Conservation (phyloP, 2,888 invertebrate genomes). For the Xanthostigma xanthostigma region DNA sequence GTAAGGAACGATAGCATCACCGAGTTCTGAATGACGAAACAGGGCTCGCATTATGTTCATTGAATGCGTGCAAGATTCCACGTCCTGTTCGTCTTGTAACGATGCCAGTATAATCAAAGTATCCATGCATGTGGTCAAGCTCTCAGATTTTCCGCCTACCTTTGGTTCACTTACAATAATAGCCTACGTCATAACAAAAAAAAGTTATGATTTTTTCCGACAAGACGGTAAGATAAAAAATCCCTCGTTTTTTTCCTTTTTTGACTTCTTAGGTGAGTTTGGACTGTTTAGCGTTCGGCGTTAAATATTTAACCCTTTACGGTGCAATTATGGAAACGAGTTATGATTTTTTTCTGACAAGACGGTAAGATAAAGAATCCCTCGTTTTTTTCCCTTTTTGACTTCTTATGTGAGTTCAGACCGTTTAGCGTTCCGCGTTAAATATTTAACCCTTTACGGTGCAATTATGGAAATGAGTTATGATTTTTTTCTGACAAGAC, state of each 20-base stretch:
- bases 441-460: too few relatives aligned
- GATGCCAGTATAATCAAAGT: conserved; percentile 33
- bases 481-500: too few relatives aligned
- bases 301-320: too few relatives aligned
- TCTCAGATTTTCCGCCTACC: conserved; percentile 35
- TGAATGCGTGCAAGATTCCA: conserved; percentile 58
- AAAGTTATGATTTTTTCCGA: background rate
- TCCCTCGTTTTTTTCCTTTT: too few relatives aligned
- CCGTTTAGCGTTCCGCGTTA: too few relatives aligned
- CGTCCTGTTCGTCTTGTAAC: conserved; percentile 18
- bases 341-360: too few relatives aligned
- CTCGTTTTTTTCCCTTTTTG: too few relatives aligned
- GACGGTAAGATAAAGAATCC: too few relatives aligned
- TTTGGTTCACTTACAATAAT: conserved; percentile 59
- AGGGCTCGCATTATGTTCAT: conserved; percentile 74
- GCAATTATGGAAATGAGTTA: too few relatives aligned
- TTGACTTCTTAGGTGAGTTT: too few relatives aligned
- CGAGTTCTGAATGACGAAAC: conserved; percentile 60
- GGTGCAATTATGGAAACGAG: background rate
- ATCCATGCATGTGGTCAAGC: conserved; percentile 42
- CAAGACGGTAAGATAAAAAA: background rate
- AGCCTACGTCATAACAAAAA: conserved; percentile 35
- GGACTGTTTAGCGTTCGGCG: too few relatives aligned
- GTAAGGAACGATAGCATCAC: conserved; percentile 40
- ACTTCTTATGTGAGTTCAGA: too few relatives aligned